Evolutionary conservation across 2,797 vertebrate genomes (phyloP).

Genomic region (Scyliorhinus canicula): DNA sequence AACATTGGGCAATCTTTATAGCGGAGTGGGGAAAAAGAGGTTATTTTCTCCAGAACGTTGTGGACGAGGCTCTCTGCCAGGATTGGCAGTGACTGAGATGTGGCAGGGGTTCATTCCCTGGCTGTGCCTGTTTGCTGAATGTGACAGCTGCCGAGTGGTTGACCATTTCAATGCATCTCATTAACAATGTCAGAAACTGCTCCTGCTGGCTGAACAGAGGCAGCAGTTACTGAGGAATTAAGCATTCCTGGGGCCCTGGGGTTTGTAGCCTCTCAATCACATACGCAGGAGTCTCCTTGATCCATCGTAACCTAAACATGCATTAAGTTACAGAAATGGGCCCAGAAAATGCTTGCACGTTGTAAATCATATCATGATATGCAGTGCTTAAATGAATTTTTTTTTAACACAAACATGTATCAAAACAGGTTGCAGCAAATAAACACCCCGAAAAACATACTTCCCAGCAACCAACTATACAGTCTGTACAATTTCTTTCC

Average conservation of each 20-base stretch:
- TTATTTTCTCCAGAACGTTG: too few relatives aligned
- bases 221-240: neutral
- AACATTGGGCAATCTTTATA: neutral
- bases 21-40: too few relatives aligned
- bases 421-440: too few relatives aligned
- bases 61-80: neutral
- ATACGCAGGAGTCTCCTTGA: too few relatives aligned
- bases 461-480: too few relatives aligned
- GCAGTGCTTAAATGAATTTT: neutral
- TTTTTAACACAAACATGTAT: too few relatives aligned
- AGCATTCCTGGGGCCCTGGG: neutral
- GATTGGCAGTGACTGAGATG: neutral
- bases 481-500: too few relatives aligned
- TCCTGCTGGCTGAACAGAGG: conserved; percentile 7
- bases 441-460: too few relatives aligned
- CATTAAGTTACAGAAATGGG: neutral
- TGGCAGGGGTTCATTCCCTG: neutral
- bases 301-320: neutral
- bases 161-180: neutral
- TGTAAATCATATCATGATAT: neutral
- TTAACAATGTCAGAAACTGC: neutral
- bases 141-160: conserved; percentile 20
- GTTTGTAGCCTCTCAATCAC: neutral
- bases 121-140: neutral
- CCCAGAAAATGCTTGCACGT: neutral